A percentile compares a stretch with the other conserved stretches of the same genome.
phyloP scores from a whole-genome alignment of 2,888 invertebrate species.

The Amphipyra berbera region DNA sequence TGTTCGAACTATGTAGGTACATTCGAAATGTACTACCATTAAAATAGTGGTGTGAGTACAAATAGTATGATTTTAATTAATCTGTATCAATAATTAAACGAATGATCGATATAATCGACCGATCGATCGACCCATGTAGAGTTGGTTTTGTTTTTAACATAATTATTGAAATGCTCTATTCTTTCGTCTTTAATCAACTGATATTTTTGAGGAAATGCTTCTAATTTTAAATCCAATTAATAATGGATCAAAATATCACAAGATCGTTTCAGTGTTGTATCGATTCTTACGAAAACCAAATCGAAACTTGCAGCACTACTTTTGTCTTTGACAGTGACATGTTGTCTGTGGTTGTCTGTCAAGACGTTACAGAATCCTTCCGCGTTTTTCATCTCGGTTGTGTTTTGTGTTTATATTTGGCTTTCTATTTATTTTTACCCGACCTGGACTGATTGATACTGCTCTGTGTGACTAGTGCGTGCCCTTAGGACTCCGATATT shows the following conservation, averaged over 20 bases:
- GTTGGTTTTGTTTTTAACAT: conserved; percentile 7
- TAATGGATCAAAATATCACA: conserved; percentile 9
- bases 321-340: conserved; percentile 8
- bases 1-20: conserved; percentile 5
- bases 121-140: conserved; percentile 1
- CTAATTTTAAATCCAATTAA: conserved; percentile 7
- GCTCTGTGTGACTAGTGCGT: conserved; percentile 8
- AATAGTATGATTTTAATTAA: too few species aligned
- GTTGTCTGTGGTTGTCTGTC: neutral
- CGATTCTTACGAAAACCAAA: conserved; percentile 2
- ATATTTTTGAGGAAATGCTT: neutral
- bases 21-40: conserved; percentile 7
- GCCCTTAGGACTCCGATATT: conserved; percentile 9
- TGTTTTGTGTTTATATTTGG: conserved; percentile 2
- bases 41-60: conserved; percentile 8
- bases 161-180: conserved; percentile 3
- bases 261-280: conserved; percentile 1
- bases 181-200: conserved; percentile 3
- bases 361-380: conserved; percentile 6
- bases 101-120: conserved; percentile 6
- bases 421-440: conserved; percentile 11
- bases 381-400: conserved; percentile 5
- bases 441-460: conserved; percentile 9
- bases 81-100: conserved; percentile 6
- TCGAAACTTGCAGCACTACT: conserved; percentile 4